Conservation (phyloP, 2,797 vertebrate genomes). For the Coregonus suidteri region DNA sequence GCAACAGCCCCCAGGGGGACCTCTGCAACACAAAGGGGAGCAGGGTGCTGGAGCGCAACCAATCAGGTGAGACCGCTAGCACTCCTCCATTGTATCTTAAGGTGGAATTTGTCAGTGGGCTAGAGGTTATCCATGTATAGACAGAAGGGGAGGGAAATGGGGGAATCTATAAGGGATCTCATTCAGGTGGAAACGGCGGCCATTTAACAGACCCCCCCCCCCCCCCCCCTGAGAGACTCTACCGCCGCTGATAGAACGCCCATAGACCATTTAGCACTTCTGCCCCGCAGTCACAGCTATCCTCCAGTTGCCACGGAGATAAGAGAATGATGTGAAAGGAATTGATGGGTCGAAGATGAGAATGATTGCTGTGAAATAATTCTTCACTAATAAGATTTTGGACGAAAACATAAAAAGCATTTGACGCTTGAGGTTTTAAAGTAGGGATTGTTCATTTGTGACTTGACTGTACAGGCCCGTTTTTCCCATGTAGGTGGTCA, state of each 20-base stretch:
- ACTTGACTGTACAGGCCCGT: neutral
- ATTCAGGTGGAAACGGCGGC: conserved; percentile 27
- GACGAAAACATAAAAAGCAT: neutral
- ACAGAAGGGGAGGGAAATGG: neutral
- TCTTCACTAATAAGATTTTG: conserved; percentile 28
- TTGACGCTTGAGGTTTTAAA: conserved; percentile 4
- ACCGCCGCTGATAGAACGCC: neutral
- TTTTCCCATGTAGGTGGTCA: conserved; percentile 16
- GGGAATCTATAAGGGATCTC: conserved; percentile 25
- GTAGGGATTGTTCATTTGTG: conserved; percentile 33
- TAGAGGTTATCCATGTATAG: conserved; percentile 8
- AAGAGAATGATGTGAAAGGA: conserved; percentile 29
- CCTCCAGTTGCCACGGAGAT: conserved; percentile 50
- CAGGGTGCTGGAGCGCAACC: conserved; percentile 86
- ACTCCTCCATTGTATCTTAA: conserved; percentile 4
- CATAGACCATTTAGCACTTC: too few species aligned
- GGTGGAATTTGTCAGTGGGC: too few species aligned
- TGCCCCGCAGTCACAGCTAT: conserved; percentile 11
- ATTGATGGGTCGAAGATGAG: conserved; percentile 26
- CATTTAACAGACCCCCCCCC: conserved; percentile 27
- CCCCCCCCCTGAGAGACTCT: conserved; percentile 10
- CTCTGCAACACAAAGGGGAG: conserved; percentile 85
- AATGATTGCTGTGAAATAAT: conserved; percentile 13
- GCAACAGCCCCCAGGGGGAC: conserved; percentile 92
- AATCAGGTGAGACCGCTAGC: conserved; percentile 85